Conservation (phyloP, 2,113 vertebrate genomes). For the Rhineura floridana region DNA sequence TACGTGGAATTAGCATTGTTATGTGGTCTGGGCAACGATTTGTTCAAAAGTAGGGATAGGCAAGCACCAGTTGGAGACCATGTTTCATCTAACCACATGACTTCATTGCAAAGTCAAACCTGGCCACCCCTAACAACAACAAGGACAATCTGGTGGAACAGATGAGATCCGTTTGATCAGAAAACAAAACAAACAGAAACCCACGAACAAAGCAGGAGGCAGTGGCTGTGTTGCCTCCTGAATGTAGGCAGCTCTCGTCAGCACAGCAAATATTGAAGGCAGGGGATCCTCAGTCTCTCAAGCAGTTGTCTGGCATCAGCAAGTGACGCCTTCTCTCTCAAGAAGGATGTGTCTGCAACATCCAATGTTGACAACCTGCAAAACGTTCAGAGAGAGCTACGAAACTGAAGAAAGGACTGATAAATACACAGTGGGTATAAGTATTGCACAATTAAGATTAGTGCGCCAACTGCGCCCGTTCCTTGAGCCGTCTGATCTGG, state of each 20-base stretch:
- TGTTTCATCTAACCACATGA: too few species aligned
- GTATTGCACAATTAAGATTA: neutral
- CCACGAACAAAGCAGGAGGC: neutral
- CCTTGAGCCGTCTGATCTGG: too few species aligned
- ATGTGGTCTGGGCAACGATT: too few species aligned
- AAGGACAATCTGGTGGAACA: conserved; percentile 7
- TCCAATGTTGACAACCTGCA: neutral
- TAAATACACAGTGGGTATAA: too few species aligned
- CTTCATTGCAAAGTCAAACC: neutral
- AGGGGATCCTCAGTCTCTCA: neutral
- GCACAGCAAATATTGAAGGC: neutral
- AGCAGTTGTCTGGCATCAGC: neutral
- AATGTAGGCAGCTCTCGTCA: neutral
- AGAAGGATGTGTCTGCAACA: neutral
- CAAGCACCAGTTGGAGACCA: too few species aligned
- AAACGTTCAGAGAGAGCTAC: neutral
- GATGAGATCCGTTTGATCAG: conserved; percentile 19
- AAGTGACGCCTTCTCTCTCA: neutral
- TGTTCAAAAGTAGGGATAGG: too few species aligned
- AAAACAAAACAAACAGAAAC: conserved; percentile 5
- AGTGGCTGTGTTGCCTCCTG: neutral
- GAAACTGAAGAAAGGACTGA: neutral
- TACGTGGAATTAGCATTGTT: too few species aligned
- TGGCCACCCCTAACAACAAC: neutral
- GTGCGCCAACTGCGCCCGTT: too few species aligned